Base-by-base conservation (phyloP, 2,888 invertebrate genomes). In the Alentia gelatinosa region DNA sequence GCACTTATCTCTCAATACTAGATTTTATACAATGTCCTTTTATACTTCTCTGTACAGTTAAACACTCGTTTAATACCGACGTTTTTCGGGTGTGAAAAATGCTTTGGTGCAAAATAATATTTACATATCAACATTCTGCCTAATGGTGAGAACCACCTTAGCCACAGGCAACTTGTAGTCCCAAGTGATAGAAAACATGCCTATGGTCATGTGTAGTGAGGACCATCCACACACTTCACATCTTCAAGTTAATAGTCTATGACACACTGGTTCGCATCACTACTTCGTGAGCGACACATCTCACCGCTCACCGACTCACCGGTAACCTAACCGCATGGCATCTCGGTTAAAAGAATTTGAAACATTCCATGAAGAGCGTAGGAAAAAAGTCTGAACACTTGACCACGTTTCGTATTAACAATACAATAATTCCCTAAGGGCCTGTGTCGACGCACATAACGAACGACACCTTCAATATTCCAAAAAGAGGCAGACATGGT, bases 81-180 rank as follows among this genome's bases (percentile, higher is more conserved):
- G 56, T 56, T 19, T n/a, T 1, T n/a, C 56, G 56, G 5, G 56
- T n/a, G n/a, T n/a, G n/a, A 56, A n/a, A 56, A n/a, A n/a, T 23
- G 39, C 79, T 39, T 79, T 35, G 79, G 79, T 79, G 79, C 79
- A 79, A 79, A 79, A 79, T 79, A 79, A 79, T 79, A 79, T 79
- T 79, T 79, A 79, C 79, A 79, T 79, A 79, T 79, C 79, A 79
- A 79, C 79, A 79, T 37, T 35, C 37, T 79, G 12, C 68, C 30
- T 30, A 56, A 56, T n/a, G 56, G n/a, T 56, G n/a, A 56, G 56
- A n/a, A n/a, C n/a, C n/a, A n/a, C 56, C n/a, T 56, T 56, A n/a
- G 56, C 56, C 56, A 56, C 12, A 3, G 56, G n/a, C 19, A 56
- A 56, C 47, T 47, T 47, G 47, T 47, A 47, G 56, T 3, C 19